phyloP scores from a whole-genome alignment of 2,888 invertebrate species.

The Arctia plantaginis region DNA sequence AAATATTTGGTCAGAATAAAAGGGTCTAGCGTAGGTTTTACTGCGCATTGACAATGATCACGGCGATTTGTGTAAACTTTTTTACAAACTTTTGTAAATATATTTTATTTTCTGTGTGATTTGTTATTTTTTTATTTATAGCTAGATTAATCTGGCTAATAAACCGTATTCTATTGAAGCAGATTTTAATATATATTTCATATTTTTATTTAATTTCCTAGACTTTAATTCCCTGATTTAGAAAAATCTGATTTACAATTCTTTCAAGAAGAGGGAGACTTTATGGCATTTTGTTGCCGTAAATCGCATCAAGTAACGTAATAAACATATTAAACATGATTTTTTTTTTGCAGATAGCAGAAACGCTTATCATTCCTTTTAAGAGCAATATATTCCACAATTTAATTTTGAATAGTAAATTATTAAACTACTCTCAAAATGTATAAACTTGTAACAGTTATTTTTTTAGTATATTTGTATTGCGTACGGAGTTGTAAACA shows the following conservation, averaged over 20 bases:
- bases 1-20: not conserved
- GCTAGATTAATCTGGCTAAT: not conserved
- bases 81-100: conserved; percentile 45
- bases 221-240: not conserved
- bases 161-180: not conserved
- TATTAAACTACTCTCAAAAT: not conserved
- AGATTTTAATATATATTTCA: not conserved
- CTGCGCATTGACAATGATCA: conserved; percentile 53
- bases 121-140: conserved; percentile 9
- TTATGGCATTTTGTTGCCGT: too few species aligned
- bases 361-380: not conserved
- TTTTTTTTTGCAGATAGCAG: not conserved
- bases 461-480: too few species aligned
- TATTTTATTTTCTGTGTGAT: conserved; percentile 31
- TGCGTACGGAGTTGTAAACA: too few species aligned
- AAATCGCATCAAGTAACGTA: not conserved
- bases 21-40: conserved; percentile 68
- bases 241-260: too few species aligned
- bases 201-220: not conserved
- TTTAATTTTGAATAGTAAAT: not conserved
- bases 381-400: not conserved
- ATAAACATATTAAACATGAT: not conserved
- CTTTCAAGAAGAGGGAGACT: not conserved
- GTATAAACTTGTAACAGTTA: too few species aligned
- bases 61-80: conserved; percentile 36